Conservation (phyloP, 1,140 invertebrate genomes). For the Hycleus cichorii region DNA sequence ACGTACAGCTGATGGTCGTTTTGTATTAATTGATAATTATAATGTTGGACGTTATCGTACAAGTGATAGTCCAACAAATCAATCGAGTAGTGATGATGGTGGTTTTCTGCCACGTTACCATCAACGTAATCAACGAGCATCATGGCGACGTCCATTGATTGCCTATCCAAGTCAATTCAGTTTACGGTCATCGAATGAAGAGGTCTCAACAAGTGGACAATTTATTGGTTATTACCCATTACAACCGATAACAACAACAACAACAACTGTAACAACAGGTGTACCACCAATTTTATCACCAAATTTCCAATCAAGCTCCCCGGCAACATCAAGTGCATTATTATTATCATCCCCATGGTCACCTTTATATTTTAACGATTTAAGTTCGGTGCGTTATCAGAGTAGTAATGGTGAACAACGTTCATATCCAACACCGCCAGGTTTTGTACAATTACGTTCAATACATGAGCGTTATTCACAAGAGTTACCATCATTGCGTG, state of each 20-base stretch:
- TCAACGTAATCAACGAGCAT: slow-evolving; percentile 46
- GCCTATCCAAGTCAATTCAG: slow-evolving; percentile 60
- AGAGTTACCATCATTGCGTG: slow-evolving; percentile 62
- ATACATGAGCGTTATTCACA: slow-evolving; percentile 62
- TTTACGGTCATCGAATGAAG: slow-evolving; percentile 50
- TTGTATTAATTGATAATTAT: slow-evolving; percentile 59
- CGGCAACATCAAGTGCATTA: slow-evolving; percentile 50
- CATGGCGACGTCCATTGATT: slow-evolving; percentile 59
- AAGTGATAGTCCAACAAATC: slow-evolving; percentile 54
- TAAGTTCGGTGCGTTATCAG: slow-evolving; percentile 75
- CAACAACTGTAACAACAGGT: slow-evolving; percentile 22
- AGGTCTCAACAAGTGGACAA: slow-evolving; percentile 45
- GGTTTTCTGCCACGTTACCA: slow-evolving; percentile 57
- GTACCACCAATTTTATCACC: slow-evolving; percentile 45
- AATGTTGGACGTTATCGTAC: slow-evolving; percentile 44
- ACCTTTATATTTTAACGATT: slow-evolving; percentile 68
- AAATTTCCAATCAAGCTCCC: slow-evolving; percentile 59
- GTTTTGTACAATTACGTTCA: slow-evolving; percentile 53
- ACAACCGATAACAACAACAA: slow-evolving; percentile 37
- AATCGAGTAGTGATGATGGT: slow-evolving; percentile 73
- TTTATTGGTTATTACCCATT: slow-evolving; percentile 43
- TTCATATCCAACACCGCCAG: slow-evolving; percentile 65
- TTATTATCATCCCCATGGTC: slow-evolving; percentile 49
- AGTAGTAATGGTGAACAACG: slow-evolving; percentile 60
- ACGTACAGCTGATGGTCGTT: slow-evolving; percentile 63